Evolutionary conservation across 2,888 invertebrate genomes (phyloP), one percentile per base, ranked within the genome.

Genomic region (Panopea generosa): DNA sequence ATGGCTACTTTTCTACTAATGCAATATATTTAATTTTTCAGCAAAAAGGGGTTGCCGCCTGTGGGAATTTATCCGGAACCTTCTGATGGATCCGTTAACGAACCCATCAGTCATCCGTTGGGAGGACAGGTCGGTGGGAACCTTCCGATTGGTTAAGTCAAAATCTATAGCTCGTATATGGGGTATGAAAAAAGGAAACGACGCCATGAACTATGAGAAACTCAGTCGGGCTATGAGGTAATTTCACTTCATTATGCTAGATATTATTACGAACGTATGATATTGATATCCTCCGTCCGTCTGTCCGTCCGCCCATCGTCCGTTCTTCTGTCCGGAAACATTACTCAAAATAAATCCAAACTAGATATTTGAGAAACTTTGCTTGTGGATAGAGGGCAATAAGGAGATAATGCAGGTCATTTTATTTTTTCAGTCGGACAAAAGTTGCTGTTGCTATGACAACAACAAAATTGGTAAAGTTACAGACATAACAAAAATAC

Each of bases 121-220:
- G 97, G 97, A 97, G 91, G 95, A 97, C 91, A 95, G 96, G 86
- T 94, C 95, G 22, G 95, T 95, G 84, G 97, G 97, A 9, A 95
- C 96, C 86, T 97, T 97, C 93, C 95, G 96, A 86, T 96, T 97
- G 88, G 96, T 97, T 6, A 95, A 96, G 87, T 96, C 96, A 57
- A 96, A 96, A 88, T 95, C 96, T 89, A 96, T 97, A 2, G 97
- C 97, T 0, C 95, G 96, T 88, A 94, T 96, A 57, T 97, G 97
- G 97, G 97, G 97, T 2, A 95, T 95, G 75, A 93, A 96, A 90
- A 97, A 97, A 91, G 95, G 96, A 90, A 97, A 97, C 90, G 95
- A 95, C 56, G 95, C 95, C 90, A 97, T 97, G 97, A 97, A 96
- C 57, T 97, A 97, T 90, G 97, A 97, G 92, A 97, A 97, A 93